Percentiles rank a stretch among this genome's conserved stretches.
These are phyloP conservation scores for Labeo rohita DNA, from an alignment of 2,113 vertebrate genomes.

Conservation along the genomic window DNA sequence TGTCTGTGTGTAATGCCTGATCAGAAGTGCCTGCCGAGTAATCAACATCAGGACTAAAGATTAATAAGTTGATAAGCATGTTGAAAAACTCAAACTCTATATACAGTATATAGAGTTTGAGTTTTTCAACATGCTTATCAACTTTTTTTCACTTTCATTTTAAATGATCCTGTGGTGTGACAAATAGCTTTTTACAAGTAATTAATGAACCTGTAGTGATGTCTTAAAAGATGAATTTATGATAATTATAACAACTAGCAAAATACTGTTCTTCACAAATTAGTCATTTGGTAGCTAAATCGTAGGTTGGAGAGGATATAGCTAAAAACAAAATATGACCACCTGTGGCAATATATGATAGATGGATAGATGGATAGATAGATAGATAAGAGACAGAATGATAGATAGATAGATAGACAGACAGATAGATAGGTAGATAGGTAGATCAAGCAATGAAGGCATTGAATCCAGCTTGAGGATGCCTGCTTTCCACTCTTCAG, in stretches of 20 bases:
- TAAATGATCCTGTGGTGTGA: neutral
- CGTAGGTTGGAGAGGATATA: neutral
- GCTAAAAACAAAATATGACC: no score
- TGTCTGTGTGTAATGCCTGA: neutral
- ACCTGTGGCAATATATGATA: no score
- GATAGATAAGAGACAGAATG: no score
- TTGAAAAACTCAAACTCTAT: neutral
- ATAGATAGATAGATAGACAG: no score
- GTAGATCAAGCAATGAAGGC: neutral
- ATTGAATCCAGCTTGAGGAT: neutral
- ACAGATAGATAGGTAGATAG: no score
- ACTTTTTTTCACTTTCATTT: slow-evolving; percentile 1
- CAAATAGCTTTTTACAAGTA: neutral
- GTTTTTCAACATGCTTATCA: neutral
- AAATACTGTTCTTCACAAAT: neutral
- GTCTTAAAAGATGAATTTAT: neutral
- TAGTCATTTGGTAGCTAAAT: neutral
- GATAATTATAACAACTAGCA: neutral
- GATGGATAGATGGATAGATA: no score
- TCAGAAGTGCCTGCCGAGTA: neutral
- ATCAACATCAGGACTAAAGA: no score
- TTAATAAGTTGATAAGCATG: no score
- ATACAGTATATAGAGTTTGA: neutral
- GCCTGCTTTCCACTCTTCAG: neutral
- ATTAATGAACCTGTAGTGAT: neutral